A percentile compares a stretch with the other conserved stretches of the same genome.
phyloP scores from a whole-genome alignment of 2,797 vertebrate species.

The Pangasius djambal region DNA sequence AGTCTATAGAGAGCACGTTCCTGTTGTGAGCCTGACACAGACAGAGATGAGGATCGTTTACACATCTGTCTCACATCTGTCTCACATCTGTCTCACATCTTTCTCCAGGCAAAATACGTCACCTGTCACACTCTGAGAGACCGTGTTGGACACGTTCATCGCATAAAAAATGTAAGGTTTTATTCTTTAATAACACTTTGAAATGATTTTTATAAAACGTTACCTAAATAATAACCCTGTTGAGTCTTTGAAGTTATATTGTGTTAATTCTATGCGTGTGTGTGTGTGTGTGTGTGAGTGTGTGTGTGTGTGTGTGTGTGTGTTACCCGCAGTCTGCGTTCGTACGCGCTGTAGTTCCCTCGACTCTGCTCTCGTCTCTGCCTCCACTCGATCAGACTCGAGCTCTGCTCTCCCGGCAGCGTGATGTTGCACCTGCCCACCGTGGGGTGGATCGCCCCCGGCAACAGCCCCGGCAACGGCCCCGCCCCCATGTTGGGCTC shows the following conservation, averaged over 20 bases:
- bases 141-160: not conserved
- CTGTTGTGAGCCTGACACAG: constrained; percentile 90
- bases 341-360: constrained; percentile 92
- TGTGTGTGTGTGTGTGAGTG: constrained; percentile 34
- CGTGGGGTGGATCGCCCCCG: constrained; percentile 89
- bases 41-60: not conserved
- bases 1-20: constrained; percentile 97
- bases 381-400: constrained; percentile 96
- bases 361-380: constrained; percentile 96
- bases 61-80: not conserved
- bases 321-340: constrained; percentile 92
- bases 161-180: not conserved
- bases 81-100: not conserved
- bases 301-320: constrained; percentile 1
- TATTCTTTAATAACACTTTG: not conserved
- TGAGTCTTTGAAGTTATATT: too few relatives aligned
- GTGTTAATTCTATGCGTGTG: not conserved
- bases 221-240: not conserved
- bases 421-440: constrained; percentile 96
- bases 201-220: not conserved
- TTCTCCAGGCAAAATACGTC: not conserved
- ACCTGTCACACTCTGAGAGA: not conserved
- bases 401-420: constrained; percentile 93
- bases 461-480: constrained; percentile 68
- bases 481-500: constrained; percentile 85